phyloP scores from a whole-genome alignment of 2,888 invertebrate species.

The Melieria picta region DNA sequence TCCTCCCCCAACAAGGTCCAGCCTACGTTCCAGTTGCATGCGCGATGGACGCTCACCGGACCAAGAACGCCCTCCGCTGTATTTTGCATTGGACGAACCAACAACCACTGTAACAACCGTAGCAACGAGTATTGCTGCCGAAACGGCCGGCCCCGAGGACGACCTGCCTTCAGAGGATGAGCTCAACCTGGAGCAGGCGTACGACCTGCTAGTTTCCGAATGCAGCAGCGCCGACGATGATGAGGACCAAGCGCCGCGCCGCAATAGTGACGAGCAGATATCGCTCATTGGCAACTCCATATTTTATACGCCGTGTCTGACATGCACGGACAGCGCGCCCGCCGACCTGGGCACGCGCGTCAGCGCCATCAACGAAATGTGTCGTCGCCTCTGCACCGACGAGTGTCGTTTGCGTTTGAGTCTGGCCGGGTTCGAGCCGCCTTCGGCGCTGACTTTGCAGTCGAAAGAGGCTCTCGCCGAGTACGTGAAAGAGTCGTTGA shows the following conservation, averaged over 20 bases:
- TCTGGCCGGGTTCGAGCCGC: constrained; percentile 43
- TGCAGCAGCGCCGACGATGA: constrained; percentile 43
- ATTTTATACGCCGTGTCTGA: constrained; percentile 51
- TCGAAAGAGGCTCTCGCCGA: constrained; percentile 38
- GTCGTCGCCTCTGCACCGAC: constrained; percentile 56
- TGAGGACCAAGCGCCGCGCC: constrained; percentile 34
- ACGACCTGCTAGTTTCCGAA: constrained; percentile 46
- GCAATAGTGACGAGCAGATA: constrained; percentile 37
- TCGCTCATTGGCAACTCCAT: constrained; percentile 44
- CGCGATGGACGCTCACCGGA: constrained; percentile 41
- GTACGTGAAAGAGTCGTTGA: constrained; percentile 35
- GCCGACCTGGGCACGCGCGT: constrained; percentile 41
- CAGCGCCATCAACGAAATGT: constrained; percentile 57
- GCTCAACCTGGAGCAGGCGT: constrained; percentile 43
- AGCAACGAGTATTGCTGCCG: background rate
- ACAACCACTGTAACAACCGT: background rate
- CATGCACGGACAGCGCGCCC: constrained; percentile 48
- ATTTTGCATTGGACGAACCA: constrained; percentile 45
- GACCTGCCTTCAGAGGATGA: constrained; percentile 36
- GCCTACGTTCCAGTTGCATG: constrained; percentile 44
- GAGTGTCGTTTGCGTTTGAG: constrained; percentile 54
- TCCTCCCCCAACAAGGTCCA: constrained; percentile 43
- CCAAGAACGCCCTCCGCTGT: constrained; percentile 54
- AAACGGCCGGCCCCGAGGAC: constrained; percentile 14
- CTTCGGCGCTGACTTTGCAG: constrained; percentile 30